Evolutionary conservation across 2,888 invertebrate genomes (phyloP).

Genomic region (Nysson spinosus): DNA sequence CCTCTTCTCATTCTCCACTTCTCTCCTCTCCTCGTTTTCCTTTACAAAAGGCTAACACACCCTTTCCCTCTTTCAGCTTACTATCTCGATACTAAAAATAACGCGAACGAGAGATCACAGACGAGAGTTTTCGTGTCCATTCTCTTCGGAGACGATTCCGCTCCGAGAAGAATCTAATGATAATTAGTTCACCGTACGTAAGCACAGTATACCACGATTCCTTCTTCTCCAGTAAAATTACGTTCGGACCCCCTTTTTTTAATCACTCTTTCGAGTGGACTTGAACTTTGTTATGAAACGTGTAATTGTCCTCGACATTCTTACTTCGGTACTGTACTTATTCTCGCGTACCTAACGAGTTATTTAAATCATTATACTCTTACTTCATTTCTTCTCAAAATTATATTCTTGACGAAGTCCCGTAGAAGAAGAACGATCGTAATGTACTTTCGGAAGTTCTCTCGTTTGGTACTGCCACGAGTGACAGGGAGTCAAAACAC

Average conservation of each 20-base stretch:
- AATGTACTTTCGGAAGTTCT: no score
- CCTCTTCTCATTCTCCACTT: conserved; percentile 19
- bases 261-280: conserved; percentile 3
- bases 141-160: conserved; percentile 30
- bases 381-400: no score
- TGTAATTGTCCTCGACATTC: conserved; percentile 3
- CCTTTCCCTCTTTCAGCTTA: conserved; percentile 6
- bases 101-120: conserved; percentile 24
- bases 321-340: no score
- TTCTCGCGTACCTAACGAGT: neutral
- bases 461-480: conserved; percentile 39
- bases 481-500: conserved; percentile 47
- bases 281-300: conserved; percentile 1
- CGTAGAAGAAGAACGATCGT: no score
- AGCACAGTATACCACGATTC: neutral
- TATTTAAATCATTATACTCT: no score
- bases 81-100: conserved; percentile 46
- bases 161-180: conserved; percentile 24
- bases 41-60: conserved; percentile 10
- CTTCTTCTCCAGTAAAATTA: conserved; percentile 3
- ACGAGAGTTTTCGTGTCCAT: conserved; percentile 12
- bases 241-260: conserved; percentile 2
- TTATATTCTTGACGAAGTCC: no score
- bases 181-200: conserved; percentile 36
- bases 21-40: conserved; percentile 14